Conservation (phyloP, 2,113 vertebrate genomes). For the Miniopterus natalensis region DNA sequence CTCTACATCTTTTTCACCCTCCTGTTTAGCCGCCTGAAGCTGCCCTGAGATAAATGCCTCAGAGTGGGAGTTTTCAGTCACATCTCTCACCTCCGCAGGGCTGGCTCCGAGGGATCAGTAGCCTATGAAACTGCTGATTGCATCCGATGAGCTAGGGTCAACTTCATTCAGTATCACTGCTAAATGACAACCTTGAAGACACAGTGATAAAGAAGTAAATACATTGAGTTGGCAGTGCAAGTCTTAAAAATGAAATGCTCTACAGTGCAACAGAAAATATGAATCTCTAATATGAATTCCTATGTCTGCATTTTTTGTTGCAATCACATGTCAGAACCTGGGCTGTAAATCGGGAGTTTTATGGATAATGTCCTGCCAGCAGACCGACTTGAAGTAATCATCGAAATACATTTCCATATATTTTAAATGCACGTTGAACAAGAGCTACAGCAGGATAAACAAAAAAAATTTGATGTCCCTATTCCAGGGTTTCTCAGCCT, state of each 20-base stretch:
- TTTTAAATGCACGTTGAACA: conserved; percentile 34
- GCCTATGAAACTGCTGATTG: not conserved
- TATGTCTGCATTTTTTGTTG: conserved; percentile 15
- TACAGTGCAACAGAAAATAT: not conserved
- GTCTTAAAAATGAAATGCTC: conserved; percentile 64
- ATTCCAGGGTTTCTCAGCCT: not conserved
- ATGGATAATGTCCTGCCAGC: conserved; percentile 31
- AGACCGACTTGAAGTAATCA: not conserved
- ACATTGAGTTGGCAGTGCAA: not conserved
- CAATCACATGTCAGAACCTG: not conserved
- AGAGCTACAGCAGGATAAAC: not conserved
- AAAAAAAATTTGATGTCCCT: not conserved
- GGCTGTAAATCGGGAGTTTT: conserved; percentile 32
- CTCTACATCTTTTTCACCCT: not conserved
- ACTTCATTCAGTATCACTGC: conserved; percentile 11
- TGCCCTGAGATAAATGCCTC: not conserved
- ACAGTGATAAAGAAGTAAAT: conserved; percentile 54
- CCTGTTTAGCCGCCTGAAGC: not conserved
- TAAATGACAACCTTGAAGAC: conserved; percentile 53
- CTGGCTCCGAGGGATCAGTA: not conserved
- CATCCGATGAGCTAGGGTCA: not conserved
- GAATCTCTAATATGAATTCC: conserved; percentile 58
- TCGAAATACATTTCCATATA: conserved; percentile 45
- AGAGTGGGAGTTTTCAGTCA: not conserved
- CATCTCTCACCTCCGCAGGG: not conserved